phyloP scores from a whole-genome alignment of 2,797 vertebrate genomes.

The Acipenser ruthenus region DNA sequence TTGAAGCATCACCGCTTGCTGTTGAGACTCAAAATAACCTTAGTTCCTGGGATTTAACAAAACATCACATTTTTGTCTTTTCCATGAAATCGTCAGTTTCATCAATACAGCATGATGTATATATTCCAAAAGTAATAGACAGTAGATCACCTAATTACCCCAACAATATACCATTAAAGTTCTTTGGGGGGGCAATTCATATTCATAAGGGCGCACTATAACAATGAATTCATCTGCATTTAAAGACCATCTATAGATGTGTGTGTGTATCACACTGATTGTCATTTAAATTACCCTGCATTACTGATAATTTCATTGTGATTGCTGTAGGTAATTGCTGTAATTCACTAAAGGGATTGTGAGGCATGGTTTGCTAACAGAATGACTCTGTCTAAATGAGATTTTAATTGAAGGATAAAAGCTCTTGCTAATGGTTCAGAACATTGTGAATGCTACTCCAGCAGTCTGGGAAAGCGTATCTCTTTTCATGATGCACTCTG shows the following conservation, averaged over 20 bases:
- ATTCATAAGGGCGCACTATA: not conserved
- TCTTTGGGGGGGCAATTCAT: too few relatives aligned
- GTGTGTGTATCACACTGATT: slow-evolving; percentile 4
- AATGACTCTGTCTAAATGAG: slow-evolving; percentile 18
- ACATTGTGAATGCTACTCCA: slow-evolving; percentile 8
- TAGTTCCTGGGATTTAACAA: too few relatives aligned
- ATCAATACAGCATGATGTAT: too few relatives aligned
- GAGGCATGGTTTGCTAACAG: slow-evolving; percentile 14
- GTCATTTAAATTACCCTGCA: slow-evolving; percentile 13
- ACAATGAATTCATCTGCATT: not conserved
- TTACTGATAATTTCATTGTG: slow-evolving; percentile 14
- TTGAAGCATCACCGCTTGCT: too few relatives aligned
- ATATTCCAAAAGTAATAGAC: too few relatives aligned
- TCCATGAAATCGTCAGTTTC: too few relatives aligned
- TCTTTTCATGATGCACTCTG: not conserved
- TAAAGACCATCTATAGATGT: not conserved
- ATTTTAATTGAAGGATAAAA: slow-evolving; percentile 19
- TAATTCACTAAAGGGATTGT: slow-evolving; percentile 14
- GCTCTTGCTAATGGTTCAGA: slow-evolving; percentile 14
- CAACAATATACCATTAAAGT: too few relatives aligned
- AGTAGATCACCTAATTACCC: too few relatives aligned
- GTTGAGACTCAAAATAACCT: too few relatives aligned
- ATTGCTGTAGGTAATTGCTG: slow-evolving; percentile 18
- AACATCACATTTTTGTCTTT: too few relatives aligned
- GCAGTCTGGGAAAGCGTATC: not conserved